Conservation (phyloP, 2,113 vertebrate species). For the Sander lucioperca region DNA sequence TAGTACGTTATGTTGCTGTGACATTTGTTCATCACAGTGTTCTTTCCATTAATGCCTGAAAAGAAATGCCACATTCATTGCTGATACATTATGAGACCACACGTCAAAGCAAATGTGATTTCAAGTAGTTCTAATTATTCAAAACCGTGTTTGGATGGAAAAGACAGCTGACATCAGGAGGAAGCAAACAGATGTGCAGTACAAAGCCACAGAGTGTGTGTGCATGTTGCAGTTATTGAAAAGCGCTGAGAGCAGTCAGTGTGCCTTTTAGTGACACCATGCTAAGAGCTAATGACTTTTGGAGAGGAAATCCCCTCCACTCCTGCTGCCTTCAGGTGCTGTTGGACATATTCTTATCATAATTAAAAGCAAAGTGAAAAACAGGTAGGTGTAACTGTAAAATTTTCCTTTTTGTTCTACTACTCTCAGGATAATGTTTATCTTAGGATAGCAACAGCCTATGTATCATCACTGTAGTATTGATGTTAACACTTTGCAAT, state of each 20-base stretch:
- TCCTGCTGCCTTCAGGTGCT: conserved; percentile 38
- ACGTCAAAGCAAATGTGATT: conserved; percentile 29
- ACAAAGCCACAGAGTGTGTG: conserved; percentile 24
- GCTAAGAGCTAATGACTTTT: conserved; percentile 29
- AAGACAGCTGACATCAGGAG: conserved; percentile 18
- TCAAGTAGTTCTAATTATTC: conserved; percentile 23
- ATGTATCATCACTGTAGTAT: background rate
- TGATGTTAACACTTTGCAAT: background rate
- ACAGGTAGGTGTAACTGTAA: background rate
- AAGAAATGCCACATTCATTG: conserved; percentile 5
- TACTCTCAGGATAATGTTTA: background rate
- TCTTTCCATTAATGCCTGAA: background rate
- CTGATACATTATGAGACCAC: conserved; percentile 12
- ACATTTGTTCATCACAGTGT: background rate
- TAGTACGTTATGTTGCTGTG: background rate
- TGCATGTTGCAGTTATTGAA: conserved; percentile 37
- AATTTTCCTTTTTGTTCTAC: background rate
- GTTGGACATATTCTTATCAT: conserved; percentile 7
- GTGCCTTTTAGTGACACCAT: conserved; percentile 13
- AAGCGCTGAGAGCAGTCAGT: conserved; percentile 39
- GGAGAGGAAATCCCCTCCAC: conserved; percentile 59
- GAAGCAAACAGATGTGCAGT: conserved; percentile 17
- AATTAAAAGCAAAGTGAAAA: conserved; percentile 24
- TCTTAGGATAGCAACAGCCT: background rate
- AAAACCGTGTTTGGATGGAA: conserved; percentile 23